Conservation (phyloP, 2,888 invertebrate genomes). For the Drosophila monieri region DNA sequence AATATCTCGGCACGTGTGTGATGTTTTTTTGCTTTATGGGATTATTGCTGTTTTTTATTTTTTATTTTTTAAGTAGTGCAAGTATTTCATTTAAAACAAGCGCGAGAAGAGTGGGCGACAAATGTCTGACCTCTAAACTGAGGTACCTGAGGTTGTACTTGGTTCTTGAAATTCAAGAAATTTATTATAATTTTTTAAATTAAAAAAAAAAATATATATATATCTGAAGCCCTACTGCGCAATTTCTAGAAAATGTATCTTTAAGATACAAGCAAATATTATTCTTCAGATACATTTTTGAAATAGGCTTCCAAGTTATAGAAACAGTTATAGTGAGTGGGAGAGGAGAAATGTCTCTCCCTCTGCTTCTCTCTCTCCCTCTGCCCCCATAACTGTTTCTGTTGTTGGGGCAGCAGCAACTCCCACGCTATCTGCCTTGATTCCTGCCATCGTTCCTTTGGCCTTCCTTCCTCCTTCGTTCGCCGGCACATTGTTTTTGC, state of each 20-base stretch:
- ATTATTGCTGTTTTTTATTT: constrained; percentile 33
- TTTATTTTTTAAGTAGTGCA: constrained; percentile 25
- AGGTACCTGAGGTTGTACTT: constrained; percentile 1
- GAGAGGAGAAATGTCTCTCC: constrained; percentile 11
- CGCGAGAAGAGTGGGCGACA: constrained; percentile 32
- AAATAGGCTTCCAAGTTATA: not conserved
- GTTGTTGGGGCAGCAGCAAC: constrained; percentile 19
- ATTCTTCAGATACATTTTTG: not conserved
- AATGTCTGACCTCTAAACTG: constrained; percentile 26
- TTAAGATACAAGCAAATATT: not conserved
- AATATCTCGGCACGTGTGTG: constrained; percentile 65
- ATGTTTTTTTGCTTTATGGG: constrained; percentile 27
- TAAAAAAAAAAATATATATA: not conserved
- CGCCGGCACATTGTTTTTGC: constrained; percentile 52
- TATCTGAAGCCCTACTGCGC: not conserved
- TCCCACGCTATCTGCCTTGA: constrained; percentile 22
- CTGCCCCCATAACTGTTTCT: constrained; percentile 1
- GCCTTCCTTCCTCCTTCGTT: constrained; percentile 50
- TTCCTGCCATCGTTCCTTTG: constrained; percentile 39
- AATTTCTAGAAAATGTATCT: not conserved
- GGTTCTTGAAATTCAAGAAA: not conserved
- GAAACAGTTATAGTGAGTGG: constrained; percentile 12
- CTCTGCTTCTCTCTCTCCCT: constrained; percentile 19
- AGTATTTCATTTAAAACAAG: constrained; percentile 57
- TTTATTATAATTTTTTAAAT: too few species aligned